Evolutionary conservation across 2,888 invertebrate species (phyloP).

Genomic region (Himalopsyche tibetana): DNA sequence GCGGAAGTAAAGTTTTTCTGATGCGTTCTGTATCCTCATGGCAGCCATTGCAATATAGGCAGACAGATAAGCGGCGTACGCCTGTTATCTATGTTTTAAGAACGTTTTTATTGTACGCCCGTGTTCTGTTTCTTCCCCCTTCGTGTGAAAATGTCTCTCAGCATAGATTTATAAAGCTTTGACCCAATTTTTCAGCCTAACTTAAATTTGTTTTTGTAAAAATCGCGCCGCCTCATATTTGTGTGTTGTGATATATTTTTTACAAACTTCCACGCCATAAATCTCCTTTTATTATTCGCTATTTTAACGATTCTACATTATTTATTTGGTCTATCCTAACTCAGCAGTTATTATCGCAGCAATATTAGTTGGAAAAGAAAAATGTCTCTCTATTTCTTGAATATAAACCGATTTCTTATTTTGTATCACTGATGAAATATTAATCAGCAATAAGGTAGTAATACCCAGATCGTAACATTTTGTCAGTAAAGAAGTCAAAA

Average conservation of each 20-base stretch:
- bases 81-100: conserved; percentile 20
- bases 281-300: too few relatives aligned
- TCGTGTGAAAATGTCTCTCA: conserved; percentile 11
- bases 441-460: too few relatives aligned
- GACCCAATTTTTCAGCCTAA: not conserved
- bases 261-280: not conserved
- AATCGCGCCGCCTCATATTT: not conserved
- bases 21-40: not conserved
- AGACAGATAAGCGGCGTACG: not conserved
- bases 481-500: too few relatives aligned
- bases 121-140: not conserved
- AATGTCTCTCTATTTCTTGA: too few relatives aligned
- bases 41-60: not conserved
- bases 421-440: too few relatives aligned
- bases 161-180: conserved; percentile 12
- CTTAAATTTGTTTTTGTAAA: not conserved
- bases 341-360: too few relatives aligned
- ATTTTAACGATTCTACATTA: too few relatives aligned
- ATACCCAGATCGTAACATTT: too few relatives aligned
- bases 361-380: too few relatives aligned
- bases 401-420: too few relatives aligned
- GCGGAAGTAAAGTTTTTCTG: not conserved
- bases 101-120: conserved; percentile 12
- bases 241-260: not conserved
- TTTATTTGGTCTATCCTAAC: too few relatives aligned